Percentiles rank a stretch among this genome's conserved stretches.
phyloP scores from a whole-genome alignment of 64 coral and sea anemone genomes.

The Montipora capricornis region DNA sequence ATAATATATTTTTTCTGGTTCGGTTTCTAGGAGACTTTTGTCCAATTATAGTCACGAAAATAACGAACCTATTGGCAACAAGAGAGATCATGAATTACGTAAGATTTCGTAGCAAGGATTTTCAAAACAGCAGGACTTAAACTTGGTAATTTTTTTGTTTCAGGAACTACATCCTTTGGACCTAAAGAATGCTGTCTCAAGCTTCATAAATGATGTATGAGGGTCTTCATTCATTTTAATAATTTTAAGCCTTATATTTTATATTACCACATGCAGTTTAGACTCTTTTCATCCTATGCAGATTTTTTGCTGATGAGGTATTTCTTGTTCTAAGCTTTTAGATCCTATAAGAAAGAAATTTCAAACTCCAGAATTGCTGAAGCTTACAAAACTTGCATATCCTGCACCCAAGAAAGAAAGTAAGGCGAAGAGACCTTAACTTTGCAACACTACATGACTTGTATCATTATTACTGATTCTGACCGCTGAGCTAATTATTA shows the following conservation, averaged over 20 bases:
- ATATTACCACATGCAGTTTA: background rate
- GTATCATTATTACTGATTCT: too few relatives aligned
- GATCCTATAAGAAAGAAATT: conserved; percentile 94
- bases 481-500: too few relatives aligned
- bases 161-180: conserved; percentile 97
- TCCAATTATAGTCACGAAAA: too few relatives aligned
- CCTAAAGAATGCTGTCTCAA: conserved; percentile 84
- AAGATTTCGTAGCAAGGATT: too few relatives aligned
- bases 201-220: conserved; percentile 85
- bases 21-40: too few relatives aligned
- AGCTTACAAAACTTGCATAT: conserved; percentile 81
- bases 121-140: too few relatives aligned
- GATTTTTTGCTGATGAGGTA: background rate
- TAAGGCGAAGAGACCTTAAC: background rate
- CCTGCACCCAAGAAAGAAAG: conserved; percentile 82
- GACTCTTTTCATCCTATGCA: background rate
- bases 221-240: background rate
- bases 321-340: conserved; percentile 68
- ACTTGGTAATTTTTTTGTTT: too few relatives aligned
- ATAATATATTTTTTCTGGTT: background rate
- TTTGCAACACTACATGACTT: too few relatives aligned
- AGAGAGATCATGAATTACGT: too few relatives aligned
- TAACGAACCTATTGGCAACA: too few relatives aligned
- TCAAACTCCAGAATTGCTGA: conserved; percentile 83
- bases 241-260: too few relatives aligned